Evolutionary conservation across 2,797 vertebrate species (phyloP).

Genomic region (Phrynocephalus forsythii): DNA sequence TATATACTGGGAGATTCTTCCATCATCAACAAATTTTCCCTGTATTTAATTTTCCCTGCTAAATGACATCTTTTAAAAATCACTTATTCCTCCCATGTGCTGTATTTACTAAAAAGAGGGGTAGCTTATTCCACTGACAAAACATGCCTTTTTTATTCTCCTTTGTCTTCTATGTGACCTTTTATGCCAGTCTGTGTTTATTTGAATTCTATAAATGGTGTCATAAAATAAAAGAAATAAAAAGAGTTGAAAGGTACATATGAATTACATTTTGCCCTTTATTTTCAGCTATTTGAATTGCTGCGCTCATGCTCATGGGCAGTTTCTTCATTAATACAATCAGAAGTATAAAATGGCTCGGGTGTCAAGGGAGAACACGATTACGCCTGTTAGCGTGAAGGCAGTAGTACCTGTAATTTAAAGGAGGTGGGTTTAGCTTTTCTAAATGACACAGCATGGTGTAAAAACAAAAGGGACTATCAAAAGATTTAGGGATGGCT

Average conservation of each 20-base stretch:
- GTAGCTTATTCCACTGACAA: not conserved
- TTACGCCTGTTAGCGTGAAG: constrained; percentile 25
- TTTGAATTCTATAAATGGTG: not conserved
- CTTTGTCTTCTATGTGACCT: not conserved
- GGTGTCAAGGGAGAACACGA: not conserved
- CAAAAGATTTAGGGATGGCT: constrained; percentile 41
- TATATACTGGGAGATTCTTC: not conserved
- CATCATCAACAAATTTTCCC: not conserved
- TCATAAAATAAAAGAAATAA: not conserved
- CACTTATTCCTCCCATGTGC: not conserved
- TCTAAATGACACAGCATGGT: constrained; percentile 32
- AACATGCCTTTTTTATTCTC: not conserved
- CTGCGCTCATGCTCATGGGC: not conserved
- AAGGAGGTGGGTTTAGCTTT: constrained; percentile 5
- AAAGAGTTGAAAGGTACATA: not conserved
- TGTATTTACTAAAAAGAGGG: fast-evolving
- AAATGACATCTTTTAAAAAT: not conserved
- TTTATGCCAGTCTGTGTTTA: not conserved
- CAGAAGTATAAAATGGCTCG: not conserved
- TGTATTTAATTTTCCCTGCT: not conserved
- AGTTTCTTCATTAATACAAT: not conserved
- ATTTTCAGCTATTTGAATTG: not conserved
- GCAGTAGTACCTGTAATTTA: constrained; percentile 5
- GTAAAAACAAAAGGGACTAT: constrained; percentile 46
- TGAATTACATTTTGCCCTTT: not conserved